Conservation (phyloP, 2,888 invertebrate genomes). For the Nysson spinosus region DNA sequence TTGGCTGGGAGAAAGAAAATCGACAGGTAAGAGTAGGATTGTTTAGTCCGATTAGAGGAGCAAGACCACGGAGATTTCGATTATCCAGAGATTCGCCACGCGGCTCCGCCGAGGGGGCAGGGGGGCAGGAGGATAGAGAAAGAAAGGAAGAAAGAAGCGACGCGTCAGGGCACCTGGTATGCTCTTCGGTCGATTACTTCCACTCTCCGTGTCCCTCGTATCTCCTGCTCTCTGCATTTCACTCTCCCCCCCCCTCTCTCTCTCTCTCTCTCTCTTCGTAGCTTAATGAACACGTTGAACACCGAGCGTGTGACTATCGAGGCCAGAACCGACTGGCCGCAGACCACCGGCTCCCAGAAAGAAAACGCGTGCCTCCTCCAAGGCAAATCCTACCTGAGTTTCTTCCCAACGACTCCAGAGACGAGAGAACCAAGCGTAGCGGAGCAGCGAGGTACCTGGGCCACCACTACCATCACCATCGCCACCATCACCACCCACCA, state of each 20-base stretch:
- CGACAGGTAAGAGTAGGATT: no score
- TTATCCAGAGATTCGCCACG: conserved; percentile 60
- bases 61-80: conserved; percentile 33
- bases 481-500: no score
- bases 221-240: background rate
- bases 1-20: no score
- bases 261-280: background rate
- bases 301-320: conserved; percentile 38
- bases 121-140: conserved; percentile 2
- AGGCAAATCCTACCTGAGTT: conserved; percentile 28
- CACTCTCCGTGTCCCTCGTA: background rate
- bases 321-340: background rate
- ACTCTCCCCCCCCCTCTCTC: background rate
- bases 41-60: no score
- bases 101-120: conserved; percentile 27
- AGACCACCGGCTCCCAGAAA: conserved; percentile 15
- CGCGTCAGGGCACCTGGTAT: background rate
- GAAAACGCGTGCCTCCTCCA: conserved; percentile 49
- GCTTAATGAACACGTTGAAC: conserved; percentile 51
- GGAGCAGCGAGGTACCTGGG: conserved; percentile 28
- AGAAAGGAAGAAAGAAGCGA: background rate
- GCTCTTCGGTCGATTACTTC: background rate
- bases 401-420: background rate
- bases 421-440: background rate
- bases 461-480: conserved; percentile 45